Evolutionary conservation across 2,113 vertebrate genomes (phyloP).

Genomic region (Piliocolobus tephrosceles): DNA sequence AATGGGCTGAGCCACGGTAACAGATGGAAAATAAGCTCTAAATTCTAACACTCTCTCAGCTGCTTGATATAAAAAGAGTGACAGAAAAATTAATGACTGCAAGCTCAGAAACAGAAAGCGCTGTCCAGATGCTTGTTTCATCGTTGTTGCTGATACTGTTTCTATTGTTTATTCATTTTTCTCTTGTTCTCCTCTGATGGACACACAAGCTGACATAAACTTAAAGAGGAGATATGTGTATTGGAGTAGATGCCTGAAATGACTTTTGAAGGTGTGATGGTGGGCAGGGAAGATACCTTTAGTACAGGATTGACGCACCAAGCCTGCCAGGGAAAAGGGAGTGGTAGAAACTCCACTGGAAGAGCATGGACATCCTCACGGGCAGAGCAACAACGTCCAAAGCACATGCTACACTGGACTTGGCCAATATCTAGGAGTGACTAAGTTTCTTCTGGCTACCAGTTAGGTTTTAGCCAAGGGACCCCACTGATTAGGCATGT

Average conservation of each 20-base stretch:
- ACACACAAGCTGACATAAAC: neutral
- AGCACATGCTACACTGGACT: rapidly evolving
- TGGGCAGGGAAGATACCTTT: rapidly evolving
- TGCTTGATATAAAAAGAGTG: neutral
- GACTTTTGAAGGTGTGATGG: too few species aligned
- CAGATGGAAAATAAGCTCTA: neutral
- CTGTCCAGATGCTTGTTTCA: rapidly evolving
- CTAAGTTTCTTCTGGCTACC: neutral
- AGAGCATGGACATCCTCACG: neutral
- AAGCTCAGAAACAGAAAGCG: neutral
- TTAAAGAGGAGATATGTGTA: too few species aligned
- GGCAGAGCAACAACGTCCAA: too few species aligned
- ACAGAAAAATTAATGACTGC: neutral
- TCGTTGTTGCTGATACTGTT: neutral
- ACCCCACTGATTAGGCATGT: neutral
- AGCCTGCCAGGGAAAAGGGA: neutral
- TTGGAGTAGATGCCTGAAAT: neutral
- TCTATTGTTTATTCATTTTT: neutral
- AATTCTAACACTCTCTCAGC: neutral
- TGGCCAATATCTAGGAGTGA: rapidly evolving
- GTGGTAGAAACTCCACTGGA: neutral
- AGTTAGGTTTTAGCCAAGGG: rapidly evolving
- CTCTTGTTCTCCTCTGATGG: neutral
- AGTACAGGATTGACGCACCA: rapidly evolving
- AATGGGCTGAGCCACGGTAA: neutral